phyloP scores from a whole-genome alignment of 2,797 vertebrate genomes.

The Luscinia megarhynchos region DNA sequence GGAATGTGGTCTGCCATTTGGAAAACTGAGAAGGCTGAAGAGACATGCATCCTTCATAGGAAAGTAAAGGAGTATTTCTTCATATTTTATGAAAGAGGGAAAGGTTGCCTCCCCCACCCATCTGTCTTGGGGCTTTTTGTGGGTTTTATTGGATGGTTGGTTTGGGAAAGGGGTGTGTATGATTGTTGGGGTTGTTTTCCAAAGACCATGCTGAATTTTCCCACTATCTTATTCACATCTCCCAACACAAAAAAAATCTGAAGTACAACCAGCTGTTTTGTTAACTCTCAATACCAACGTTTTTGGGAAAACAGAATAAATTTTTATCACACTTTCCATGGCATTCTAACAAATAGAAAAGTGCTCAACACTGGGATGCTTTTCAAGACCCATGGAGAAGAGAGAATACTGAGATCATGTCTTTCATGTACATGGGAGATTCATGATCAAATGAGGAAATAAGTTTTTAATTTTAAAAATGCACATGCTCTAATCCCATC shows the following conservation, averaged over 20 bases:
- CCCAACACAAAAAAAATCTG: background rate
- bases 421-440: fast-evolving
- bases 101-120: background rate
- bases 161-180: background rate
- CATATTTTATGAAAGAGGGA: background rate
- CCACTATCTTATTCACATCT: background rate
- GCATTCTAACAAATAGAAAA: background rate
- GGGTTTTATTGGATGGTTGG: background rate
- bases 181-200: background rate
- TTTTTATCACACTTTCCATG: background rate
- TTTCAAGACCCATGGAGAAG: background rate
- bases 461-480: background rate
- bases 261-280: background rate
- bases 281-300: background rate
- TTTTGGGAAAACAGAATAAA: background rate
- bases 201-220: background rate
- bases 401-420: background rate
- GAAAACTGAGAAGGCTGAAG: background rate
- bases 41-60: background rate
- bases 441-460: background rate
- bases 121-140: background rate
- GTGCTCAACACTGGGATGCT: background rate
- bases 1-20: background rate
- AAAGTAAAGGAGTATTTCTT: background rate
- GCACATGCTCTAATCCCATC: fast-evolving